These are phyloP conservation scores for Pempheris klunzingeri DNA, from an alignment of 2,797 vertebrate genomes.

Conservation along the genomic window DNA sequence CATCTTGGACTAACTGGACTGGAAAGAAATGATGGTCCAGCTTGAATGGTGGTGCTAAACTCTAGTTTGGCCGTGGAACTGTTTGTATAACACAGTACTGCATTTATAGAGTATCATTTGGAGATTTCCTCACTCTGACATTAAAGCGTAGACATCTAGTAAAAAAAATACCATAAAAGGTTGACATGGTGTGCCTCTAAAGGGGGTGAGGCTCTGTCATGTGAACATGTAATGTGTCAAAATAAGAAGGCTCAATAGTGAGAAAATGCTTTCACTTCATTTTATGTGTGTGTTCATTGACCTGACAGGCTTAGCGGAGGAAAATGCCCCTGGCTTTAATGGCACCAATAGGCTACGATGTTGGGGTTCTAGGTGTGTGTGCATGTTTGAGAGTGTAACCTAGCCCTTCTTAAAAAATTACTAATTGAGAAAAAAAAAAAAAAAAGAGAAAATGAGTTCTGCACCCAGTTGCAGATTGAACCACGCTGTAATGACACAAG, in stretches of 20 bases:
- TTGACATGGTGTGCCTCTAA: conserved; percentile 7
- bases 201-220: conserved; percentile 36
- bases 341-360: conserved; percentile 44
- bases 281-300: conserved; percentile 58
- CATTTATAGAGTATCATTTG: not conserved
- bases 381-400: not conserved
- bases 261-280: conserved; percentile 66
- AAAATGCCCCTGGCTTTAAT: conserved; percentile 57
- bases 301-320: conserved; percentile 62
- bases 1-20: not conserved
- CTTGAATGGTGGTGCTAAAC: conserved; percentile 6
- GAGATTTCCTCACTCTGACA: not conserved
- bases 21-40: not conserved
- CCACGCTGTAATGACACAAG: conserved; percentile 49
- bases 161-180: conserved; percentile 6
- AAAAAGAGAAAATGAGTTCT: conserved; percentile 28
- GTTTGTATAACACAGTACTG: not conserved
- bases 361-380: conserved; percentile 9
- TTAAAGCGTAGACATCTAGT: not conserved
- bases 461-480: conserved; percentile 43
- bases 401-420: conserved; percentile 13
- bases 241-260: conserved; percentile 47
- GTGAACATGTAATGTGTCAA: conserved; percentile 62
- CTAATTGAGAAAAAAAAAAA: not conserved
- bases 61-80: not conserved